Conservation (phyloP, 2,888 invertebrate species). For the Crematogaster levior region DNA sequence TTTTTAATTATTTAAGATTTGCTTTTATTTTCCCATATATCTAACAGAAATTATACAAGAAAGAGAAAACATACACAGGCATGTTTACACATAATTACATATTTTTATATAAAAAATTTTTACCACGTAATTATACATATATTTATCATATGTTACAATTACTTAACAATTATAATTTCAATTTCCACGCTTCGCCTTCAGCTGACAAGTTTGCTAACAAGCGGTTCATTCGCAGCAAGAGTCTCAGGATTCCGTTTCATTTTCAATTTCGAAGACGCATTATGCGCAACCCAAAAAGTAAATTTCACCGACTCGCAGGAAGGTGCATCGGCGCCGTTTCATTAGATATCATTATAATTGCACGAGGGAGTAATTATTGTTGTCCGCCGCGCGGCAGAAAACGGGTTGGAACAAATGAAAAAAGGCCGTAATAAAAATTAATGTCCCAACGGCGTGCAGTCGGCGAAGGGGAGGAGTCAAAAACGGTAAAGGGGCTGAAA, state of each 20-base stretch:
- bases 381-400: conserved; percentile 66
- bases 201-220: not conserved
- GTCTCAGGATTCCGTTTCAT: not conserved
- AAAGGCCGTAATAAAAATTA: conserved; percentile 79
- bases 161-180: not conserved
- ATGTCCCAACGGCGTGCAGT: conserved; percentile 65
- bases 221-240: not conserved
- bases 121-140: not conserved
- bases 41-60: too few species aligned
- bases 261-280: conserved; percentile 48
- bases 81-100: not conserved
- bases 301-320: conserved; percentile 46
- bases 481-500: conserved; percentile 17
- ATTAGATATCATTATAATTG: conserved; percentile 81
- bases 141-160: not conserved
- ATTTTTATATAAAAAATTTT: not conserved
- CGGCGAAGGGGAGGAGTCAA: conserved; percentile 11
- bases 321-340: conserved; percentile 72
- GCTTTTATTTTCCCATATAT: too few species aligned
- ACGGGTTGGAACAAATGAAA: conserved; percentile 66
- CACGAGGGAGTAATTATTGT: conserved; percentile 78
- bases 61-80: too few species aligned
- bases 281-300: conserved; percentile 51
- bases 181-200: not conserved
- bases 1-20: too few species aligned